These are phyloP conservation scores for Melanotaenia duboulayi DNA, from an alignment of 2,113 vertebrate genomes.

Conservation along the genomic window DNA sequence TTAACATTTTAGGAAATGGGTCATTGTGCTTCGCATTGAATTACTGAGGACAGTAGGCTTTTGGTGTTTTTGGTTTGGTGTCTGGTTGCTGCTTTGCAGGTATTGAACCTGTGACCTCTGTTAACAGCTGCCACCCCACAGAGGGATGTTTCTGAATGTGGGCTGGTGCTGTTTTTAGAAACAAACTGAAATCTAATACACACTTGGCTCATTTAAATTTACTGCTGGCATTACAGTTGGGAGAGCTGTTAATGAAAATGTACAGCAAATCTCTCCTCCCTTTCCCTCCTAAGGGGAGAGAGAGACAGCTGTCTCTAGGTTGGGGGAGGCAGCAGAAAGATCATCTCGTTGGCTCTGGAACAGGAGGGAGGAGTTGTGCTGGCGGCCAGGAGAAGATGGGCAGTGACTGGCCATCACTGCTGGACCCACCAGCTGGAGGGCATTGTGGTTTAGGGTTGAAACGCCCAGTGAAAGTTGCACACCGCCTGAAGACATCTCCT, in stretches of 20 bases:
- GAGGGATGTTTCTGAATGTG: neutral
- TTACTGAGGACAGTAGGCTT: neutral
- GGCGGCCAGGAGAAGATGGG: too few relatives aligned
- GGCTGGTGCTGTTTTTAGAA: constrained; percentile 31
- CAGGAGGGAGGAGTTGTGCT: too few relatives aligned
- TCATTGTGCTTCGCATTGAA: neutral
- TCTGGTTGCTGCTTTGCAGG: neutral
- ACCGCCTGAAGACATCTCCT: too few relatives aligned
- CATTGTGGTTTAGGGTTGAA: too few relatives aligned
- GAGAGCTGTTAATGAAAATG: neutral
- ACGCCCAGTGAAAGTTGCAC: too few relatives aligned
- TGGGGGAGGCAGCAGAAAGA: too few relatives aligned
- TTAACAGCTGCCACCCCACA: constrained; percentile 7
- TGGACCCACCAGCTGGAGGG: too few relatives aligned
- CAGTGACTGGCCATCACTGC: too few relatives aligned
- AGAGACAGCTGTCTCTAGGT: too few relatives aligned
- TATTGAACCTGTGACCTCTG: constrained; percentile 27
- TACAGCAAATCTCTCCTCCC: neutral
- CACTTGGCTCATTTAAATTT: constrained; percentile 16
- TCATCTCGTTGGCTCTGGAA: too few relatives aligned
- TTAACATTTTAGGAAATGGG: neutral
- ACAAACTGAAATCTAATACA: constrained; percentile 39
- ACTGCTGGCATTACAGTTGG: neutral
- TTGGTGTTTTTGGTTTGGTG: neutral
- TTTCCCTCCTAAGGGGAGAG: neutral